phyloP scores from a whole-genome alignment of 2,113 vertebrate species.

The Hydrolagus affinis region DNA sequence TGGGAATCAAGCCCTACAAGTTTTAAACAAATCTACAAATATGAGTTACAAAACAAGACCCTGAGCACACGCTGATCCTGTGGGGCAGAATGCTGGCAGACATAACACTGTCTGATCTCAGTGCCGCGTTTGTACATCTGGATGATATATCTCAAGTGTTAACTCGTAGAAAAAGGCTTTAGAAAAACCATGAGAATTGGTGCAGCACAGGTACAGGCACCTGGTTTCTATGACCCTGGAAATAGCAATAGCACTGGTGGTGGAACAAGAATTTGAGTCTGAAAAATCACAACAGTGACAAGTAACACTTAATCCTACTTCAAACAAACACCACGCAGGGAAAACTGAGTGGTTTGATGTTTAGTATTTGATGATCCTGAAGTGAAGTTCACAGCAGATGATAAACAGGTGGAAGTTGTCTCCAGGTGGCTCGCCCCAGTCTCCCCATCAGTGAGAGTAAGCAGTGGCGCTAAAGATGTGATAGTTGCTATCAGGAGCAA shows the following conservation, averaged over 20 bases:
- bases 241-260: background rate
- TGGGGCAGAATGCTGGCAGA: background rate
- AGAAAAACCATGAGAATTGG: background rate
- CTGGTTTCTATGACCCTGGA: background rate
- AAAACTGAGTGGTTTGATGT: background rate
- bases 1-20: background rate
- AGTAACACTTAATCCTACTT: background rate
- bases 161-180: background rate
- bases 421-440: background rate
- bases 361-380: background rate
- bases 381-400: background rate
- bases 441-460: background rate
- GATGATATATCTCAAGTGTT: background rate
- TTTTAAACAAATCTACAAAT: background rate
- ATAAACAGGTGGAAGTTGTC: background rate
- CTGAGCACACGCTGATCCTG: background rate
- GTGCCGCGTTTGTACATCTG: background rate
- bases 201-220: background rate
- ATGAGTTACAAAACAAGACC: background rate
- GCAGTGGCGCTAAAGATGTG: background rate
- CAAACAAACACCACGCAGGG: background rate
- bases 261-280: background rate
- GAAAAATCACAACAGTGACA: background rate
- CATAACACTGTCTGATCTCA: background rate
- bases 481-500: background rate